Percentiles rank a stretch among this genome's conserved stretches.
These are phyloP conservation scores for Trichopria drosophilae DNA, from an alignment of 2,888 invertebrate genomes.

Conservation along the genomic window DNA sequence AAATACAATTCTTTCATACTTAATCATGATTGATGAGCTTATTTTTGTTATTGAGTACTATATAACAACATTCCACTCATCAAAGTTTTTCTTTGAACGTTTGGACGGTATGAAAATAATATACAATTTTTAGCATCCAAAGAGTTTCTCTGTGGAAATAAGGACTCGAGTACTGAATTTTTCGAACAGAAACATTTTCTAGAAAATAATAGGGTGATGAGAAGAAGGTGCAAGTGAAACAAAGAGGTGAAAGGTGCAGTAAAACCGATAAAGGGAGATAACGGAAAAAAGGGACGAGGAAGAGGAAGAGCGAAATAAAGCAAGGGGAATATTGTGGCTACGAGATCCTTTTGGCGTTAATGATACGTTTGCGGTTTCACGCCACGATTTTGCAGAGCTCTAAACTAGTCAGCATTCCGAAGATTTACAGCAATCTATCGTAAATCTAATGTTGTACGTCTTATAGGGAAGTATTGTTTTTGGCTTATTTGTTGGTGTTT, in stretches of 20 bases:
- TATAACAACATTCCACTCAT: too few relatives aligned
- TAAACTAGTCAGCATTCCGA: slow-evolving; percentile 32
- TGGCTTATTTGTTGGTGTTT: slow-evolving; percentile 27
- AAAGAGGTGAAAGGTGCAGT: slow-evolving; percentile 10
- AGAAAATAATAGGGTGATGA: not conserved
- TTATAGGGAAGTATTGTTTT: slow-evolving; percentile 33
- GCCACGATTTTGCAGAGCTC: slow-evolving; percentile 29
- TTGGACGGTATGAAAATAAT: too few relatives aligned
- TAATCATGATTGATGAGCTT: too few relatives aligned
- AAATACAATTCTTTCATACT: too few relatives aligned
- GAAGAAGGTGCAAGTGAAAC: slow-evolving; percentile 22
- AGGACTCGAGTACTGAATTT: too few relatives aligned
- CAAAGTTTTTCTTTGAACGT: too few relatives aligned
- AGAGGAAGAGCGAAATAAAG: slow-evolving; percentile 6
- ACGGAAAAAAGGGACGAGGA: slow-evolving; percentile 20
- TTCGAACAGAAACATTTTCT: too few relatives aligned
- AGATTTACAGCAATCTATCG: slow-evolving; percentile 38
- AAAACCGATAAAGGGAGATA: slow-evolving; percentile 1
- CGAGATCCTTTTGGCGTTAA: slow-evolving; percentile 26
- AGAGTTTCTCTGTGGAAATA: too few relatives aligned
- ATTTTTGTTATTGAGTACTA: too few relatives aligned
- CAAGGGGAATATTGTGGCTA: slow-evolving; percentile 5
- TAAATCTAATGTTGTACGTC: slow-evolving; percentile 35
- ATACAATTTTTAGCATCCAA: too few relatives aligned
- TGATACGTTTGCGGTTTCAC: slow-evolving; percentile 36